Percentiles rank a stretch among this genome's conserved stretches.
Conservation (phyloP, 2,797 vertebrate species). For the Notolepis coatsorum region DNA sequence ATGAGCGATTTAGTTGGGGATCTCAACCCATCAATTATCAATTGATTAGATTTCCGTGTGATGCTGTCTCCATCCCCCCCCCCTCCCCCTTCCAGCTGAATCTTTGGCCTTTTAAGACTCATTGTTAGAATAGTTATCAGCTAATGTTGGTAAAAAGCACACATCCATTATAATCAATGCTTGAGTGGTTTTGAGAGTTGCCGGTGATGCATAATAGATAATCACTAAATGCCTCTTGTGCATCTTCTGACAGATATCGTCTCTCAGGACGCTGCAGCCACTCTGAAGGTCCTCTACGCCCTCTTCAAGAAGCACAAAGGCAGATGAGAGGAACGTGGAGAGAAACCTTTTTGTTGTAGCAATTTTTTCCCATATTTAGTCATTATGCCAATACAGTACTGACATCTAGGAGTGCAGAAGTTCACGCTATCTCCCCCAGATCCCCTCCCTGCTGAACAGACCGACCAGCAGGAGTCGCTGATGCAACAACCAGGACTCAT, state of each 20-base stretch:
- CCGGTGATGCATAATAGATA: slow-evolving; percentile 26
- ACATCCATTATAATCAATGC: slow-evolving; percentile 19
- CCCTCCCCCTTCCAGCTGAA: slow-evolving; percentile 37
- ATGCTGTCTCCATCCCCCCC: slow-evolving; percentile 22
- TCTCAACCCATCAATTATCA: slow-evolving; percentile 44
- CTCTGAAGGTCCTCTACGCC: slow-evolving; percentile 86
- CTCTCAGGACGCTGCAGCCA: slow-evolving; percentile 82
- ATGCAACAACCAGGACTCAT: too few species aligned
- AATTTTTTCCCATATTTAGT: too few species aligned
- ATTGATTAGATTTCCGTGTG: slow-evolving; percentile 55
- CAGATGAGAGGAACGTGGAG: not conserved
- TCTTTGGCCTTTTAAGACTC: slow-evolving; percentile 54
- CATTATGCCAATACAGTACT: too few species aligned
- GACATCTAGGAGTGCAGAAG: too few species aligned
- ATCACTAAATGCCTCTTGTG: slow-evolving; percentile 36
- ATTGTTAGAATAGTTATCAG: slow-evolving; percentile 37
- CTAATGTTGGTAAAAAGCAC: slow-evolving; percentile 54
- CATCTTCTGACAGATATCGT: slow-evolving; percentile 85
- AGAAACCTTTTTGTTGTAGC: too few species aligned
- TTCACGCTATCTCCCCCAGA: too few species aligned
- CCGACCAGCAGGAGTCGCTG: too few species aligned
- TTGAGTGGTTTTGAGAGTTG: slow-evolving; percentile 9
- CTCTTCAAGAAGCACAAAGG: slow-evolving; percentile 87
- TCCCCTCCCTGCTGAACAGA: too few species aligned
- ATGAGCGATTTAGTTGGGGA: slow-evolving; percentile 40